Base-by-base conservation (phyloP, 1,140 invertebrate genomes). In the Drosophila funebris region DNA sequence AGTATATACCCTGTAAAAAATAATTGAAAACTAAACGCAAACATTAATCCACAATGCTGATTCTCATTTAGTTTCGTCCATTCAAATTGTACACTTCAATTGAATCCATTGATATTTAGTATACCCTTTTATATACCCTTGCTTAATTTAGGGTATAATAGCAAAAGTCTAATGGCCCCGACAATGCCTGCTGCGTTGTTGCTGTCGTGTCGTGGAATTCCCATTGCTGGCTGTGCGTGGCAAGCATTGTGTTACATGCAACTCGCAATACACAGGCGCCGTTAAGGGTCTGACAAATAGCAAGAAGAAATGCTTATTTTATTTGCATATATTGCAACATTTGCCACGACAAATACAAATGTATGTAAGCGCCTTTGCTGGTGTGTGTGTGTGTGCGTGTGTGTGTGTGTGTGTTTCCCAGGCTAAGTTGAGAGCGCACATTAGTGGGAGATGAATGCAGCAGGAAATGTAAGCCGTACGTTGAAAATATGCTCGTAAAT, bases 251-350 rank as follows among this genome's bases (percentile, higher is more conserved):
- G 53, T 3, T 18, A 13, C 53, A 66, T 58, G 46, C 56, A 61
- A 61, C 43, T 33, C 22, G 36, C 54, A 58, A 60, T 48, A 56
- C 22, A 54, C 24, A 37, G 31, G 13, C 9, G 24, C n/a, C 57
- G 46, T 64, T 56, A 54, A 64, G 68, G 43, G 61, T 52, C 56
- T 58, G 70, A 68, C 70, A 73, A 73, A 73, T 60, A 73, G 63
- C 29, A 67, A 61, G 78, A 73, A 67, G 69, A 76, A 82, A 77
- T 78, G 73, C 61, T 76, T 84, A 84, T 83, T 84, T 79, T 84
- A 83, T 83, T 83, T 83, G 80, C 80, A 83, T 83, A 83, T 76
- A 79, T 84, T 76, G 81, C 60, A 83, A 66, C 70, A 81, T 76
- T 77, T 85, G 72, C 72, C 57, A 68, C 37, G 41, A 50, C 63